Percentiles rank a stretch among this genome's conserved stretches.
phyloP scores from a whole-genome alignment of 1,140 invertebrate species.

The Rhizoglyphus robini region DNA sequence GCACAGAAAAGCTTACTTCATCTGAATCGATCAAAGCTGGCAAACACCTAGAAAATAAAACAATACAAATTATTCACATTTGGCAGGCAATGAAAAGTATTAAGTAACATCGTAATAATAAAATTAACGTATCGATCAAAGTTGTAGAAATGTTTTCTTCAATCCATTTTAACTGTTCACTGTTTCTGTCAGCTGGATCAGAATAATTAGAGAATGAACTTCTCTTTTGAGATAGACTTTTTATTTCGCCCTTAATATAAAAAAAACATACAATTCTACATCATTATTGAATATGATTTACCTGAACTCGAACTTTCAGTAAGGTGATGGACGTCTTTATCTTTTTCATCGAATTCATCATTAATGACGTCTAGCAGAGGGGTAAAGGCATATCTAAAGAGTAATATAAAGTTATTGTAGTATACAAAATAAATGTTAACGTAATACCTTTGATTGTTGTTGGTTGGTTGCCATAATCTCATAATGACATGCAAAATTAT shows the following conservation, averaged over 20 bases:
- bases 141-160: slow-evolving; percentile 71
- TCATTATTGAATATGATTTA: background rate
- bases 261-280: background rate
- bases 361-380: slow-evolving; percentile 71
- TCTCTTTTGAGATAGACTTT: background rate
- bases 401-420: slow-evolving; percentile 10
- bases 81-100: too few relatives aligned
- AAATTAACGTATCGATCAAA: slow-evolving; percentile 50
- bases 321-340: slow-evolving; percentile 42
- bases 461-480: slow-evolving; percentile 82
- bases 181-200: slow-evolving; percentile 27
- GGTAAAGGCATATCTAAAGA: slow-evolving; percentile 74
- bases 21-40: slow-evolving; percentile 67
- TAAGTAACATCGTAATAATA: too few relatives aligned
- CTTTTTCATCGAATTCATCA: slow-evolving; percentile 50
- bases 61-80: too few relatives aligned
- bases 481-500: slow-evolving; percentile 75
- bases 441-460: slow-evolving; percentile 70
- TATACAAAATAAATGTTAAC: background rate
- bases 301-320: background rate
- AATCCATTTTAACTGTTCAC: slow-evolving; percentile 80
- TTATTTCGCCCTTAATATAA: background rate
- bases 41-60: slow-evolving; percentile 43
- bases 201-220: slow-evolving; percentile 20
- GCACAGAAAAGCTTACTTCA: slow-evolving; percentile 45